phyloP scores from a whole-genome alignment of 1,140 invertebrate species.

The Tetramorium parvispinum region DNA sequence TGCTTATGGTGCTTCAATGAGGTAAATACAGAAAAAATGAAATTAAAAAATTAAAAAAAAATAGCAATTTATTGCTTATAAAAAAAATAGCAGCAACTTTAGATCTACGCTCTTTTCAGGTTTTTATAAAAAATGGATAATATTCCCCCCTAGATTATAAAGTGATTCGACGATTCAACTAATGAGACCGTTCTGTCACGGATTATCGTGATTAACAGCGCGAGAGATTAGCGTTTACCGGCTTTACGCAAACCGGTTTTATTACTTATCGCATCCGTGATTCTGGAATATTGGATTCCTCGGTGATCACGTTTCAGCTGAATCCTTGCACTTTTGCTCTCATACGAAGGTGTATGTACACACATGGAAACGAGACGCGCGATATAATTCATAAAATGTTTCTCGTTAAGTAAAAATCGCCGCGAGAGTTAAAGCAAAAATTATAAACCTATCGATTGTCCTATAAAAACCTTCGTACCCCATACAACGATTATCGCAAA shows the following conservation, averaged over 20 bases:
- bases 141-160: not conserved
- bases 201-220: slow-evolving; percentile 43
- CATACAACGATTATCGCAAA: not conserved
- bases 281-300: slow-evolving; percentile 55
- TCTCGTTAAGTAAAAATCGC: not conserved
- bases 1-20: not conserved
- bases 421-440: not conserved
- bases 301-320: slow-evolving; percentile 16
- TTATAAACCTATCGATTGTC: not conserved
- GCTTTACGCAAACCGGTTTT: slow-evolving; percentile 46
- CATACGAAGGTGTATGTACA: not conserved
- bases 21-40: not conserved
- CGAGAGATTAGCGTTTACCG: slow-evolving; percentile 44
- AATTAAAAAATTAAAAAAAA: not conserved
- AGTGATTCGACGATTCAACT: slow-evolving; percentile 42
- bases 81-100: not conserved
- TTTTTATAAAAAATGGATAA: not conserved
- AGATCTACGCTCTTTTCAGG: not conserved
- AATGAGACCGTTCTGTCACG: slow-evolving; percentile 34
- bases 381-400: slow-evolving; percentile 1
- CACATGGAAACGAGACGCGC: not conserved
- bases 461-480: not conserved
- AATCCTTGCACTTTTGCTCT: slow-evolving; percentile 42
- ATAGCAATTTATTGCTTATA: not conserved
- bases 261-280: slow-evolving; percentile 46